Conservation (phyloP, 2,888 invertebrate genomes). For the Mythimna lalbum region DNA sequence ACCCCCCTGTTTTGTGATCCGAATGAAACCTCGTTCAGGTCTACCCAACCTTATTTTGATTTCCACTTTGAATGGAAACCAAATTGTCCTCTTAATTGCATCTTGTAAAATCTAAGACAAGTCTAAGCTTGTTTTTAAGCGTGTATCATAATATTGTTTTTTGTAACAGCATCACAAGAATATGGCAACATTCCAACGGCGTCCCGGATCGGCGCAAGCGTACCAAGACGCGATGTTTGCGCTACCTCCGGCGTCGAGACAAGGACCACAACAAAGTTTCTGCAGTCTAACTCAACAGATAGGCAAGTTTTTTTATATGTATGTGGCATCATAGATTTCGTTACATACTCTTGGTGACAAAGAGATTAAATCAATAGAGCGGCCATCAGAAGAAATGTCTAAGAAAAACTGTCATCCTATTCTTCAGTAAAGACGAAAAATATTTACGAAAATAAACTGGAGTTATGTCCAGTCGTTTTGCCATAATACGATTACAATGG, state of each 20-base stretch:
- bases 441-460: no score
- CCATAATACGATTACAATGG: no score
- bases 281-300: slow-evolving; percentile 89
- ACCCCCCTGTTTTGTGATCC: slow-evolving; percentile 15
- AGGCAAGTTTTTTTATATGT: slow-evolving; percentile 77
- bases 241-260: slow-evolving; percentile 79
- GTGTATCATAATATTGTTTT: neutral
- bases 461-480: no score
- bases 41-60: slow-evolving; percentile 1
- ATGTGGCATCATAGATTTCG: no score
- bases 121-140: neutral
- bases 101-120: slow-evolving; percentile 27
- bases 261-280: slow-evolving; percentile 86
- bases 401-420: no score
- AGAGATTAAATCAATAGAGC: no score
- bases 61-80: slow-evolving; percentile 13
- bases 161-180: slow-evolving; percentile 86
- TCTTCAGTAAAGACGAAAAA: no score
- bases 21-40: slow-evolving; percentile 14
- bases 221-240: slow-evolving; percentile 76
- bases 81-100: slow-evolving; percentile 32
- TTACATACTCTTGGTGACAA: no score
- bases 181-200: slow-evolving; percentile 89
- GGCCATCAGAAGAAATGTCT: no score
- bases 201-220: slow-evolving; percentile 68